Evolutionary conservation across 2,797 vertebrate genomes (phyloP), one percentile per base, ranked within the genome.

Genomic region (Vultur gryphus): DNA sequence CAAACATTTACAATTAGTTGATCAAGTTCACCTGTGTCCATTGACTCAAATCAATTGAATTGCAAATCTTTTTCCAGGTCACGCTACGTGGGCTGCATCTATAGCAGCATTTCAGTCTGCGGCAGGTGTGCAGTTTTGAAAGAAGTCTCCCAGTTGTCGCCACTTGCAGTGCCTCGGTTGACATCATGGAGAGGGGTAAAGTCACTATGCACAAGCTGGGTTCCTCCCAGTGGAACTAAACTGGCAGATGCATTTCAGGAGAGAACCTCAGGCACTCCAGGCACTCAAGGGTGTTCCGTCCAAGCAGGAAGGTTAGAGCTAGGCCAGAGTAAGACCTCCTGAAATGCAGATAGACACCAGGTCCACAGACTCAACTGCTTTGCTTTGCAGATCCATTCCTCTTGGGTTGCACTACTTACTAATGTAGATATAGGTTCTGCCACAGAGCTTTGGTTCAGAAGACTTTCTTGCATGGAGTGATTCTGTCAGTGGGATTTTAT

Each of bases 141-240:
- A 84, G 29, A 58, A 82, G 43, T 44, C 25, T 55, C 39, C 17
- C 15, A 17, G n/a, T 2, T 57, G 31, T 59, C 15, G 37, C 18
- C 49, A 20, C 20, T 41, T 57, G 26, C 33, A 54, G 37, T 7
- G 26, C 18, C 18, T 43, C 0, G 0, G 11, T 33, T 86, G 43
- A 49, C 3, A 4, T 16, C 10, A 2, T 1, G 11, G 24, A 79
- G 33, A 48, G 1, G 2, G 86, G 26, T 9, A 11, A 49, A 43
- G n/a, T 57, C 44, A 41, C 16, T 31, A 5, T 25, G 26, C 1
- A 1, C 21, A 43, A 71, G 57, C 25, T 29, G 18, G 5, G 33
- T 29, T 69, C 6, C 16, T 90, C 35, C 17, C 26, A 28, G 18
- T 1, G 7, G 10, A 72, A 17, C 16, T 75, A 7, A 72, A 29